Percentiles rank a stretch among this genome's conserved stretches.
Conservation (phyloP, 2,797 vertebrate genomes). For the Pterois miles region DNA sequence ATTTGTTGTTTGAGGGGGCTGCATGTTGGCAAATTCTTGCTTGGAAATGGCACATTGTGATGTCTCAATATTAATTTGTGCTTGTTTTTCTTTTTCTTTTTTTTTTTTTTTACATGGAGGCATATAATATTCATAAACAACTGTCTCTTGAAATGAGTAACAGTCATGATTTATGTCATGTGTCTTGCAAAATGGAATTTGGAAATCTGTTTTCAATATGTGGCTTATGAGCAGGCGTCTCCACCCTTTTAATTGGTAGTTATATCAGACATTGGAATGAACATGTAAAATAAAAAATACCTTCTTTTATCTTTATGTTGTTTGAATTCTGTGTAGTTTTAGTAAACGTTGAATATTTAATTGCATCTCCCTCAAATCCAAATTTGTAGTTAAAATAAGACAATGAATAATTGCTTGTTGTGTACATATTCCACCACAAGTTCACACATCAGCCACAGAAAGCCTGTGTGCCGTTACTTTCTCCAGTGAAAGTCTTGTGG, state of each 20-base stretch:
- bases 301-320: not conserved
- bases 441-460: not conserved
- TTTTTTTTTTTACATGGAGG: constrained; percentile 4
- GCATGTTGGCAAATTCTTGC: constrained; percentile 57
- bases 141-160: constrained; percentile 31
- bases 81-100: constrained; percentile 12
- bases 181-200: constrained; percentile 42
- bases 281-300: too few species aligned
- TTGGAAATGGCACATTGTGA: constrained; percentile 56
- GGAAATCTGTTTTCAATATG: constrained; percentile 34
- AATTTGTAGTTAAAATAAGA: not conserved
- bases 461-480: constrained; percentile 34
- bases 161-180: constrained; percentile 39
- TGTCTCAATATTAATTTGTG: constrained; percentile 62
- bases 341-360: not conserved
- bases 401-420: not conserved
- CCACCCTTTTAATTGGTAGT: constrained; percentile 49
- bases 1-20: constrained; percentile 72
- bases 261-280: constrained; percentile 21
- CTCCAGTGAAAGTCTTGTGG: constrained; percentile 29
- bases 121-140: constrained; percentile 29
- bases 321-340: not conserved
- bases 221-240: not conserved
- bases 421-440: not conserved
- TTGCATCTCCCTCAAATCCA: not conserved